Evolutionary conservation across 2,113 vertebrate species (phyloP).

Genomic region (Hippocampus abdominalis): DNA sequence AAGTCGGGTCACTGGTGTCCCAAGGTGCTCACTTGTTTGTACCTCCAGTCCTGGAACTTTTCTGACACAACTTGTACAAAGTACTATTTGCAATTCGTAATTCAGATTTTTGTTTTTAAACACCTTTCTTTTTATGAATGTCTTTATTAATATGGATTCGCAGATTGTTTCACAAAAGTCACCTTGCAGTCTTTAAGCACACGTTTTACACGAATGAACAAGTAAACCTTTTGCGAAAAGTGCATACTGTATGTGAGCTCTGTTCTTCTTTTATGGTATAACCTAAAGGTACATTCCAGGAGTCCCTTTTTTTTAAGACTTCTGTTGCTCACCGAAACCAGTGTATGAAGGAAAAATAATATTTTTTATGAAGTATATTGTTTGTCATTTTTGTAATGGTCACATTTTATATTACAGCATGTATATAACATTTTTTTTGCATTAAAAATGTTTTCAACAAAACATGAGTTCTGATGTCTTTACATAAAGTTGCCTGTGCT

Average conservation of each 20-base stretch:
- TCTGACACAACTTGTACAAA: not conserved
- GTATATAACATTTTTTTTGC: slow-evolving; percentile 57
- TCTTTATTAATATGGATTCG: not conserved
- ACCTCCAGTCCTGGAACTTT: not conserved
- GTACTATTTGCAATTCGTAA: not conserved
- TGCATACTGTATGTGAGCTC: slow-evolving; percentile 2
- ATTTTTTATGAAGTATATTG: slow-evolving; percentile 25
- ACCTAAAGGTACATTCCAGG: slow-evolving; percentile 55
- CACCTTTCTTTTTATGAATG: slow-evolving; percentile 17
- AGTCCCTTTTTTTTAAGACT: slow-evolving; percentile 10
- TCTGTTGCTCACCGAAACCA: slow-evolving; percentile 31
- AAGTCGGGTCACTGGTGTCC: not conserved
- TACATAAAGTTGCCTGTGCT: slow-evolving; percentile 14
- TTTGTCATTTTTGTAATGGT: slow-evolving; percentile 39
- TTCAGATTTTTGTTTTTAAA: slow-evolving; percentile 15
- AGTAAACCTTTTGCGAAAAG: not conserved
- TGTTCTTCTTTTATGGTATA: slow-evolving; percentile 37
- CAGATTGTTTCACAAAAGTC: slow-evolving; percentile 19
- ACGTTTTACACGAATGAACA: not conserved
- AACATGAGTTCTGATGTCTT: slow-evolving; percentile 7
- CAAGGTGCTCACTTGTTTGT: not conserved
- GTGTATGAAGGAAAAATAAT: slow-evolving; percentile 58
- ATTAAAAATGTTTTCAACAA: slow-evolving; percentile 63
- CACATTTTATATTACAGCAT: slow-evolving; percentile 50
- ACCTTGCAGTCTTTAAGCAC: slow-evolving; percentile 2